Evolutionary conservation across 2,113 vertebrate species (phyloP).

Genomic region (human (Homo sapiens)): DNA sequence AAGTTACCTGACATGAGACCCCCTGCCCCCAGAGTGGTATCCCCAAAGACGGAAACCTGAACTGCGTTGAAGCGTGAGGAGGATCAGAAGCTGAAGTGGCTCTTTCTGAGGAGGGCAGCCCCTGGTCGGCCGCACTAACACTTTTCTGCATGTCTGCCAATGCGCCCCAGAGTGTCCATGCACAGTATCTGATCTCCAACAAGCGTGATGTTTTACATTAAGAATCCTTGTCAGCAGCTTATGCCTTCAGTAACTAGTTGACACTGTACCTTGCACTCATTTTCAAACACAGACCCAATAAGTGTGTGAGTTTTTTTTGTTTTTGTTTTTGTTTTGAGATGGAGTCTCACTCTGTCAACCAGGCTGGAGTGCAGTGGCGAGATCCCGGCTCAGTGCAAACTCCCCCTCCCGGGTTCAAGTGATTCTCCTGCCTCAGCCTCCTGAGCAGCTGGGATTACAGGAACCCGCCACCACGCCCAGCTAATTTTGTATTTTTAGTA

Average conservation of each 20-base stretch:
- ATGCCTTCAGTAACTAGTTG: not conserved
- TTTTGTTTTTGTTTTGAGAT: too few species aligned
- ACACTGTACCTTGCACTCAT: not conserved
- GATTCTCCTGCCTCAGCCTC: too few species aligned
- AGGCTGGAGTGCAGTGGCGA: too few species aligned
- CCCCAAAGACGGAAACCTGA: not conserved
- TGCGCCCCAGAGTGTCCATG: not conserved
- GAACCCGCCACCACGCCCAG: too few species aligned
- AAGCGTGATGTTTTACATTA: not conserved
- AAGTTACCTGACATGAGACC: not conserved
- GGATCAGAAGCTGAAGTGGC: too few species aligned
- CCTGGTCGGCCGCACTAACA: accelerated
- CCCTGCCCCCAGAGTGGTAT: not conserved
- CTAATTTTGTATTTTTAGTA: too few species aligned
- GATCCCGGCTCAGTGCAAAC: too few species aligned
- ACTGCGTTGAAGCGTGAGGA: accelerated
- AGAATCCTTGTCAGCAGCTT: not conserved
- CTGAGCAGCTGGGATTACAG: too few species aligned
- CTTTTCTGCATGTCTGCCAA: not conserved
- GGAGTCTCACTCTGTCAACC: too few species aligned
- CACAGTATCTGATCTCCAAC: not conserved
- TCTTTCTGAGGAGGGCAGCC: not conserved
- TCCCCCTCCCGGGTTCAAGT: too few species aligned
- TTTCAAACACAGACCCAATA: not conserved
- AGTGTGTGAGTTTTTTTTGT: not conserved